A percentile compares a stretch with the other conserved stretches of the same genome.
These are phyloP conservation scores for Dryadula phaetusa DNA, from an alignment of 2,888 invertebrate genomes.

Conservation along the genomic window DNA sequence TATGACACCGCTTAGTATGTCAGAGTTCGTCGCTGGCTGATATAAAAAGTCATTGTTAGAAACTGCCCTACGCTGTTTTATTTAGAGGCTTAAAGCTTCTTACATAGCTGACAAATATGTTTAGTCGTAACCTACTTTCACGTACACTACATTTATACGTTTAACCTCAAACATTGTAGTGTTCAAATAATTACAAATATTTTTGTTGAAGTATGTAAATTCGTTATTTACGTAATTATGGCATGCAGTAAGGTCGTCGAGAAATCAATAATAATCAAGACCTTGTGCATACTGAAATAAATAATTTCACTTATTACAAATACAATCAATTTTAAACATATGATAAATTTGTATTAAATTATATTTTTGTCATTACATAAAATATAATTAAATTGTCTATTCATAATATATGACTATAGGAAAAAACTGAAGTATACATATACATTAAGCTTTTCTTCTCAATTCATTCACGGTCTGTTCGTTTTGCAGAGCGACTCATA, in stretches of 20 bases:
- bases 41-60: conserved; percentile 30
- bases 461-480: neutral
- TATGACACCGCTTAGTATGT: conserved; percentile 29
- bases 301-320: neutral
- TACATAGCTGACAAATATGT: conserved; percentile 7
- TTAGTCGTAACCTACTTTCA: conserved; percentile 7
- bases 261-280: conserved; percentile 22
- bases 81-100: conserved; percentile 6
- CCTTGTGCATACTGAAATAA: neutral
- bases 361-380: too few species aligned
- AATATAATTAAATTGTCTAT: too few species aligned
- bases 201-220: neutral
- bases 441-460: neutral
- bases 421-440: neutral
- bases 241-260: conserved; percentile 10
- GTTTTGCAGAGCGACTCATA: neutral
- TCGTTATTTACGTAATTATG: neutral
- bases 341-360: too few species aligned
- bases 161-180: neutral
- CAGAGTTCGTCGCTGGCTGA: conserved; percentile 28
- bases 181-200: conserved; percentile 8
- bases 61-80: conserved; percentile 8
- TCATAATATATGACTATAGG: too few species aligned
- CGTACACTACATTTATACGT: neutral
- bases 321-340: neutral